phyloP scores from a whole-genome alignment of 2,113 vertebrate species.

The Cnemophilus loriae region DNA sequence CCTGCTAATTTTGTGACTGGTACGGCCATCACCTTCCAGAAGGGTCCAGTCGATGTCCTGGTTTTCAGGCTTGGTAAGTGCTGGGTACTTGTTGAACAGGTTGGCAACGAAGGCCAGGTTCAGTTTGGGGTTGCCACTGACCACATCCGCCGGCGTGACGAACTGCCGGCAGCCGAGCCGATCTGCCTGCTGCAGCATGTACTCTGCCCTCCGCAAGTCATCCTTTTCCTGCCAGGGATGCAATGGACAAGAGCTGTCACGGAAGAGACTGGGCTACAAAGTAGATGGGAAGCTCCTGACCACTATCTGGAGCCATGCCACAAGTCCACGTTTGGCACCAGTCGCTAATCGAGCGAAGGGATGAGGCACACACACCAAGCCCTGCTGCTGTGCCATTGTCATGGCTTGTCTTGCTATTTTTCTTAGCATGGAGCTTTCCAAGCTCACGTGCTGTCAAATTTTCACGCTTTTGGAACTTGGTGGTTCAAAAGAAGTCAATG shows the following conservation, averaged over 20 bases:
- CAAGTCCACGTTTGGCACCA: not conserved
- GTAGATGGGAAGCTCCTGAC: not conserved
- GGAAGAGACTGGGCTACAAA: not conserved
- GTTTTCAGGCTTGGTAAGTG: constrained; percentile 90
- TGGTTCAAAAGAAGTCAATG: not conserved
- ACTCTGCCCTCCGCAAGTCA: constrained; percentile 83
- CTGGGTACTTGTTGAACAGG: constrained; percentile 95
- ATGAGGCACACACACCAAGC: not conserved
- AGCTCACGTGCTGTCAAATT: not conserved
- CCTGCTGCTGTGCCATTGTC: not conserved
- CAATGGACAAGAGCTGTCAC: not conserved
- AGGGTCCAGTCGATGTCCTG: constrained; percentile 89
- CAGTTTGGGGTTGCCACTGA: constrained; percentile 90
- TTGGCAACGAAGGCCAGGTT: constrained; percentile 97
- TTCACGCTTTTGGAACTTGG: not conserved
- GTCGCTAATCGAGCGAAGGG: rapidly evolving
- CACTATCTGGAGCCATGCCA: not conserved
- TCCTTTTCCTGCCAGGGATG: constrained; percentile 82
- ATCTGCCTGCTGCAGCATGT: constrained; percentile 89
- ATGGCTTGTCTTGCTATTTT: not conserved
- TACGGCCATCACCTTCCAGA: constrained; percentile 77
- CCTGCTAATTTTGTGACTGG: not conserved
- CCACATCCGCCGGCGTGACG: constrained; percentile 87
- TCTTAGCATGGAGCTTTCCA: not conserved
- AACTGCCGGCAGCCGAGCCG: constrained; percentile 91